Evolutionary conservation across 2,113 vertebrate genomes (phyloP), one percentile per base, ranked within the genome.

Genomic region (Plecturocebus donacophilus): DNA sequence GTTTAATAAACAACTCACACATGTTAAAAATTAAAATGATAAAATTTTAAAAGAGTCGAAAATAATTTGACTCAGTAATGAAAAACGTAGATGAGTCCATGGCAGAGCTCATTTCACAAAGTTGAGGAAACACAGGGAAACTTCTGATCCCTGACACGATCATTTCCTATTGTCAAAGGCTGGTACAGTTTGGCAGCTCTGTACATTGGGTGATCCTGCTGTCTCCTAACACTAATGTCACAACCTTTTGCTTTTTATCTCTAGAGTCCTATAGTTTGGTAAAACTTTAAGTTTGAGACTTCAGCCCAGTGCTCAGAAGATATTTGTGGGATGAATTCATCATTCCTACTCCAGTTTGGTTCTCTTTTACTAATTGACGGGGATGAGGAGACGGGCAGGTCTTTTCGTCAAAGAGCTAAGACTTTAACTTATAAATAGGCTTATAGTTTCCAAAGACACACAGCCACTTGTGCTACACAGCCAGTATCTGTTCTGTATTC

Each of bases 1-100:
- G 90, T 54, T 95, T 91, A 94, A 93, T 71, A 96, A 95, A 92
- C 92, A 75, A 75, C 20, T 52, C n/a, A 3, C 8, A 54, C 6
- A 56, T 21, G 12, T 79, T 90, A 80, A 96, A 96, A 87, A 70
- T n/a, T 47, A 40, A 97, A 94, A 52, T 14, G 35, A 9, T 85
- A 77, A 49, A 89, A 30, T 95, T 85, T 61, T 40, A 21, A 68
- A 49, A 83, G 27, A 80, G 27, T 45, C 9, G 38, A 77, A 90
- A 85, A 56, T 61, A 80, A 73, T 77, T 87, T 83, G 54, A 79
- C 64, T 91, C 3, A 17, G 61, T 84, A 90, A 19, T 56, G 21
- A 61, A 92, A 32, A 38, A 30, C 45, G 13, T 75, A 35, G 82
- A 64, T n/a, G 68, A 93, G 45, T 14, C 71, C 38, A 3, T 79